Evolutionary conservation across 2,113 vertebrate genomes (phyloP).

Genomic region (Burhinus bistriatus): DNA sequence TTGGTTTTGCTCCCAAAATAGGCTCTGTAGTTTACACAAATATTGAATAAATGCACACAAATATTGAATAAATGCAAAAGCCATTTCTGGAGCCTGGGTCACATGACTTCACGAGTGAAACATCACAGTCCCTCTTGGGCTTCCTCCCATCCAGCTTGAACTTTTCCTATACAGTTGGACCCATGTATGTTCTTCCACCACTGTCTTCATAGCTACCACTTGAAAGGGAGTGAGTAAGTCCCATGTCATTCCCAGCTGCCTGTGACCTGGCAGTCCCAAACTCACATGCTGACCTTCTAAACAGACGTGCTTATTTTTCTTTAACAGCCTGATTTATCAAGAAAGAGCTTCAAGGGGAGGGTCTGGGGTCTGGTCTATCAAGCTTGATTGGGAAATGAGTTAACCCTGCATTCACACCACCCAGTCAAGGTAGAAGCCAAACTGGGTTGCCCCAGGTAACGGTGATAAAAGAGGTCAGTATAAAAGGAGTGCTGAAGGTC

Average conservation of each 20-base stretch:
- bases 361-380: background rate
- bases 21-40: background rate
- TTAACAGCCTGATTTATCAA: background rate
- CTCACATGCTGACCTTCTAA: background rate
- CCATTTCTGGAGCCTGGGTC: background rate
- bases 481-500: background rate
- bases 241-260: background rate
- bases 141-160: background rate
- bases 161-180: background rate
- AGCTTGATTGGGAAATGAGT: background rate
- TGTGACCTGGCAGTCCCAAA: background rate
- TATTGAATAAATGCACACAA: background rate
- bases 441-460: background rate
- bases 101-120: background rate
- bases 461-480: background rate
- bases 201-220: background rate
- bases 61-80: background rate
- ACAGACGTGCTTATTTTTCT: background rate
- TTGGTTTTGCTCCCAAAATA: background rate
- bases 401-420: background rate
- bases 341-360: background rate
- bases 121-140: background rate
- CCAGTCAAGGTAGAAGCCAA: background rate
- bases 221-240: background rate
- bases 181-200: background rate